Conservation (phyloP, 2,797 vertebrate genomes). For the Sebastes nivosus region DNA sequence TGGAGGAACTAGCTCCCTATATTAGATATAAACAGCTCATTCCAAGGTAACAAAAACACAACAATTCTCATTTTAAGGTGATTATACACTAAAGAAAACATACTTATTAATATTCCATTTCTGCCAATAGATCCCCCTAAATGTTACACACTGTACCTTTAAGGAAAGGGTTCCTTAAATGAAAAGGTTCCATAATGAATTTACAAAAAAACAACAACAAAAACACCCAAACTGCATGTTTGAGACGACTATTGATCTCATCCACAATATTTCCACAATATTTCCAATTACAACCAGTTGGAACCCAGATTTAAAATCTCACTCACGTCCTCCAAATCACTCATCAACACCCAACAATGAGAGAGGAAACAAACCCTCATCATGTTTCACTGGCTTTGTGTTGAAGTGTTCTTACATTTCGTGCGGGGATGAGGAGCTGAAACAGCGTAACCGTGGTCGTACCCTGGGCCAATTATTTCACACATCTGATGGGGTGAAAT, state of each 20-base stretch:
- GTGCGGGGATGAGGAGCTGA: conserved; percentile 36
- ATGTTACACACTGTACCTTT: too few species aligned
- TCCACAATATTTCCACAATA: not conserved
- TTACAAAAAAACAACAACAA: not conserved
- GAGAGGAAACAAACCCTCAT: conserved; percentile 11
- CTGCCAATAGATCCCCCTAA: too few species aligned
- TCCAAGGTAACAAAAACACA: too few species aligned
- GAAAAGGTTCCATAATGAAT: not conserved
- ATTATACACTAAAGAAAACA: too few species aligned
- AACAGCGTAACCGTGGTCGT: conserved; percentile 31
- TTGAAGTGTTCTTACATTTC: conserved; percentile 2
- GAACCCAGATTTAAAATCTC: not conserved
- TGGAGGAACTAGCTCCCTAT: too few species aligned
- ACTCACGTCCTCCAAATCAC: not conserved
- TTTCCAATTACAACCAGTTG: not conserved
- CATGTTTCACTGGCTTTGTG: not conserved
- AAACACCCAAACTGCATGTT: not conserved
- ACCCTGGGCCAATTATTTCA: conserved; percentile 73
- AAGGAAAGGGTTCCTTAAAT: not conserved
- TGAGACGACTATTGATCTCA: not conserved
- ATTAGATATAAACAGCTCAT: too few species aligned
- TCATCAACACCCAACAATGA: not conserved
- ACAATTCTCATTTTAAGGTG: too few species aligned
- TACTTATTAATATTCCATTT: too few species aligned
- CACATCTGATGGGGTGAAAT: conserved; percentile 30